phyloP scores from a whole-genome alignment of 2,888 invertebrate species.

The Parapristionchus giblindavisi region DNA sequence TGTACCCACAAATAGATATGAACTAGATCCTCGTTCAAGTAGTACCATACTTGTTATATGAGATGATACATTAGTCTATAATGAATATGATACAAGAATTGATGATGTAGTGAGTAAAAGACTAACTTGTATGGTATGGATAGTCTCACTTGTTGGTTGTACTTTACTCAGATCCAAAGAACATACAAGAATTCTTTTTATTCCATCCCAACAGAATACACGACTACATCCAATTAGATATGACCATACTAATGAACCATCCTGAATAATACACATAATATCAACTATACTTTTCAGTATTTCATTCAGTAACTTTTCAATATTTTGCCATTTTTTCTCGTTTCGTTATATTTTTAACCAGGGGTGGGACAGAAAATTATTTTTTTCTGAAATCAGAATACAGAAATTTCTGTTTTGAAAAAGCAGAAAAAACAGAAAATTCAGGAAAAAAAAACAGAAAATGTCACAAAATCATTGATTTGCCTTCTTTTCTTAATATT shows the following conservation, averaged over 20 bases:
- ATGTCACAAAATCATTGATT: too few relatives aligned
- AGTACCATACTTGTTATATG: constrained; percentile 11
- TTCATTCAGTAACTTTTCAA: too few relatives aligned
- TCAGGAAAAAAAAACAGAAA: too few relatives aligned
- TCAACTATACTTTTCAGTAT: neutral
- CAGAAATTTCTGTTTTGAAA: too few relatives aligned
- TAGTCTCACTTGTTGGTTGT: constrained; percentile 80
- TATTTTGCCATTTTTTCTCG: too few relatives aligned
- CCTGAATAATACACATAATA: neutral
- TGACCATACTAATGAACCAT: constrained; percentile 25
- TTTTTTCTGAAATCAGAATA: too few relatives aligned
- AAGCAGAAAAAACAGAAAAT: too few relatives aligned
- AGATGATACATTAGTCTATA: constrained; percentile 25
- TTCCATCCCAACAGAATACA: constrained; percentile 53
- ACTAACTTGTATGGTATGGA: constrained; percentile 89
- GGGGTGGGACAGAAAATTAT: too few relatives aligned
- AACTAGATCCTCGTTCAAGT: neutral
- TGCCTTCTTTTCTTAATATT: too few relatives aligned
- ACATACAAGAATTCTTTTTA: constrained; percentile 44
- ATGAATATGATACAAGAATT: neutral
- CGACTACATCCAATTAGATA: constrained; percentile 36
- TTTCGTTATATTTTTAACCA: too few relatives aligned
- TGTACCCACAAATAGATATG: constrained; percentile 36
- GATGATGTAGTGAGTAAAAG: neutral
- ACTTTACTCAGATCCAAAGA: constrained; percentile 54